Percentiles rank a stretch among this genome's conserved stretches.
These are phyloP conservation scores for Ctenicera cuprea DNA, from an alignment of 2,888 invertebrate genomes.

Conservation along the genomic window DNA sequence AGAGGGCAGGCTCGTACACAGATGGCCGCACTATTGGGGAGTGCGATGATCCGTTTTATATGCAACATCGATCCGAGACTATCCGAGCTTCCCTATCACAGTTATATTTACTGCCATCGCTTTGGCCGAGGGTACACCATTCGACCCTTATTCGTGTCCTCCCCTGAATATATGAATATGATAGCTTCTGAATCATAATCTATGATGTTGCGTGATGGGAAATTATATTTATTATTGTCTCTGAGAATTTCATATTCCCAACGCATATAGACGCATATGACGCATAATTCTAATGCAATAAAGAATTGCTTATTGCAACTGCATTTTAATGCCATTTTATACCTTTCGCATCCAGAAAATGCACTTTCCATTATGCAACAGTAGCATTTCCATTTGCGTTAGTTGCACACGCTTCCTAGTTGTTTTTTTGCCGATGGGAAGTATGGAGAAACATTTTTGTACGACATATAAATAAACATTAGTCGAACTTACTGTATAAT, in stretches of 20 bases:
- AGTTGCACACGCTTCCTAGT: background rate
- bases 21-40: constrained; percentile 54
- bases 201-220: constrained; percentile 66
- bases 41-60: constrained; percentile 66
- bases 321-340: constrained; percentile 46
- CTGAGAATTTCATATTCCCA: constrained; percentile 47
- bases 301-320: constrained; percentile 39
- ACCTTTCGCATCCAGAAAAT: constrained; percentile 23
- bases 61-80: constrained; percentile 64
- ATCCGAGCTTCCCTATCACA: constrained; percentile 60
- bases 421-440: too few species aligned
- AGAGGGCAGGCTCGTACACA: constrained; percentile 49
- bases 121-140: constrained; percentile 58
- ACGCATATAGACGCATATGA: constrained; percentile 38
- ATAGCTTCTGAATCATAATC: constrained; percentile 68
- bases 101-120: constrained; percentile 62
- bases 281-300: constrained; percentile 48
- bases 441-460: too few species aligned
- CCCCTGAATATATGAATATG: constrained; percentile 65
- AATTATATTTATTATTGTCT: constrained; percentile 66
- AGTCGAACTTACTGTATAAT: too few species aligned
- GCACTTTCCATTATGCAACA: constrained; percentile 18
- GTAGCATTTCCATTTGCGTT: background rate
- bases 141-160: constrained; percentile 56
- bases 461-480: too few species aligned